Percentiles rank a stretch among this genome's conserved stretches.
Evolutionary conservation across 2,797 vertebrate genomes (phyloP).

Genomic region (Gila robusta): DNA sequence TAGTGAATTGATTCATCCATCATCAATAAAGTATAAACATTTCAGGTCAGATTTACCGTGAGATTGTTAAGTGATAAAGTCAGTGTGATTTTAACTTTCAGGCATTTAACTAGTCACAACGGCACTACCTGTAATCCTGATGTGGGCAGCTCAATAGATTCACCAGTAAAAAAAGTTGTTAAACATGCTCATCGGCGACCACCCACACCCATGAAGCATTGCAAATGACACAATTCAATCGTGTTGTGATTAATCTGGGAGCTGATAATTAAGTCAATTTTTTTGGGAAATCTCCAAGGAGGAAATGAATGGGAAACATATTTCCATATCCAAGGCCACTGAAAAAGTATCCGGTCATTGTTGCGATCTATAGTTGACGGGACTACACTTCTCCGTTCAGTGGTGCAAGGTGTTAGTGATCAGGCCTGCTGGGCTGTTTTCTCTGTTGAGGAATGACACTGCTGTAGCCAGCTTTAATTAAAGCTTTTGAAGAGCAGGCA

Average conservation of each 20-base stretch:
- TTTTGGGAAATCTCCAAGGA: background rate
- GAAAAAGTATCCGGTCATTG: background rate
- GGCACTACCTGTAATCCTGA: background rate
- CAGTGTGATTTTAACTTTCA: background rate
- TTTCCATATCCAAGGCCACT: background rate
- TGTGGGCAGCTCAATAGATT: background rate
- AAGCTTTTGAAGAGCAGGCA: constrained; percentile 64
- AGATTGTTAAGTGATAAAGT: background rate
- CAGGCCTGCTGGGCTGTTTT: constrained; percentile 51
- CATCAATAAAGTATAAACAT: background rate
- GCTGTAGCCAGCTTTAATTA: constrained; percentile 65
- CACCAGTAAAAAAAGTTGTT: background rate
- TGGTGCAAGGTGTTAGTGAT: constrained; percentile 38
- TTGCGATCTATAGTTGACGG: background rate
- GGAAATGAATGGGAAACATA: background rate
- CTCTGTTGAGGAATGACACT: constrained; percentile 59
- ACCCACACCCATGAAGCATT: background rate
- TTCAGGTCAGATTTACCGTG: background rate
- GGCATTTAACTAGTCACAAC: background rate
- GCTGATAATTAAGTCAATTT: background rate
- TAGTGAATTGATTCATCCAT: background rate
- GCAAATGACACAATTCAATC: background rate
- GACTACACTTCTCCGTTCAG: constrained; percentile 30
- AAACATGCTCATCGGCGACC: background rate
- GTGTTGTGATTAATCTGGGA: background rate